Evolutionary conservation across 2,113 vertebrate species (phyloP).

Genomic region (Geococcyx californianus): DNA sequence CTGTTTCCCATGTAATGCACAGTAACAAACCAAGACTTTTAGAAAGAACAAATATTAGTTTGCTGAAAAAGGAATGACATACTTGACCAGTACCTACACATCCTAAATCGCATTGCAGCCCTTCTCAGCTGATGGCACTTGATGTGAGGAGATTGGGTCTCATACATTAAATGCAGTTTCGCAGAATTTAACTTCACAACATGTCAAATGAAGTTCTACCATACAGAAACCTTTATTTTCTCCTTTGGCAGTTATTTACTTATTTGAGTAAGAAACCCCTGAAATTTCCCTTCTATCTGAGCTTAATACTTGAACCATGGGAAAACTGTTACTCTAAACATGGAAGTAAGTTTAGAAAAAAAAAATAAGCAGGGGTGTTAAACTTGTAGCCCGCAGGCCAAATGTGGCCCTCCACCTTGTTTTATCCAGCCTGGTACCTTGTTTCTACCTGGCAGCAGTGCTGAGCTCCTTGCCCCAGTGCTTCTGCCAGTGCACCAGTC

Average conservation of each 20-base stretch:
- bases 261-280: neutral
- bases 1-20: neutral
- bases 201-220: neutral
- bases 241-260: neutral
- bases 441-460: too few species aligned
- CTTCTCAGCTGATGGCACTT: neutral
- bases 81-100: neutral
- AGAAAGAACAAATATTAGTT: neutral
- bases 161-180: neutral
- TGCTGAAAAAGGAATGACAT: slow-evolving; percentile 27
- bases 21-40: neutral
- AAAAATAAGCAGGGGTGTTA: neutral
- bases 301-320: neutral
- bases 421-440: too few species aligned
- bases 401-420: too few species aligned
- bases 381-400: too few species aligned
- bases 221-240: neutral
- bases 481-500: too few species aligned
- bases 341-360: neutral
- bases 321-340: neutral
- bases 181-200: neutral
- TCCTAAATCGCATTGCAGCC: neutral
- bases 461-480: too few species aligned
- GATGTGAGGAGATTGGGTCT: neutral
- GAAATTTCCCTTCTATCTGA: neutral